These are phyloP conservation scores for Elephantulus edwardii DNA, from an alignment of 2,113 vertebrate genomes.

Conservation along the genomic window DNA sequence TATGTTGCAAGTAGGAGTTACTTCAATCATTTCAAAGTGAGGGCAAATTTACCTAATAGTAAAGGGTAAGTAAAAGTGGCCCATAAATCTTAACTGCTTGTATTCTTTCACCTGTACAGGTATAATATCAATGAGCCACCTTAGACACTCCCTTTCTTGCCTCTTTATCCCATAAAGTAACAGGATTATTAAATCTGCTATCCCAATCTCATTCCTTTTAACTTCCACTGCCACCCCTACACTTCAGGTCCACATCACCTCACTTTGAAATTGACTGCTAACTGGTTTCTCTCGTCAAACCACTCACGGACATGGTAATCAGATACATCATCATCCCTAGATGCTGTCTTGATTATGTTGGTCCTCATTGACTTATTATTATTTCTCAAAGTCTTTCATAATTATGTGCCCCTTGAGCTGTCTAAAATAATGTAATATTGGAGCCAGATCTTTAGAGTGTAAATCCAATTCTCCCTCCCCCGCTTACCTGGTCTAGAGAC, in stretches of 20 bases:
- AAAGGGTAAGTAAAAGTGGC: no score
- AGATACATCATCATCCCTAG: neutral
- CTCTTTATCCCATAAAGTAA: neutral
- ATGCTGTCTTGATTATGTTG: neutral
- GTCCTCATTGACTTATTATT: neutral
- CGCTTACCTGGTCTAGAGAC: neutral
- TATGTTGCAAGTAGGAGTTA: no score
- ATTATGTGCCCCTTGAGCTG: neutral
- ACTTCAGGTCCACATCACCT: neutral
- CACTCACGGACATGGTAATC: neutral
- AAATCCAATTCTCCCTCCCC: neutral
- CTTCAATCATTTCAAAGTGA: no score
- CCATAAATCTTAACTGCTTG: no score
- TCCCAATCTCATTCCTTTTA: neutral
- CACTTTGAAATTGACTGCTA: constrained; percentile 10
- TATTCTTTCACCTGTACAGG: neutral
- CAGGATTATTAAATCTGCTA: neutral
- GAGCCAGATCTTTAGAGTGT: neutral
- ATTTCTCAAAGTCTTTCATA: constrained; percentile 2
- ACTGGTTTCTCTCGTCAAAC: neutral
- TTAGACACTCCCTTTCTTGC: neutral
- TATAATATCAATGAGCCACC: neutral
- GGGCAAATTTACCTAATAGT: no score
- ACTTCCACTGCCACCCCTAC: neutral
- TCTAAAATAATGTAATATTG: neutral